Base-by-base conservation (phyloP, 2,888 invertebrate species). In the Pristionchus maxplancki region DNA sequence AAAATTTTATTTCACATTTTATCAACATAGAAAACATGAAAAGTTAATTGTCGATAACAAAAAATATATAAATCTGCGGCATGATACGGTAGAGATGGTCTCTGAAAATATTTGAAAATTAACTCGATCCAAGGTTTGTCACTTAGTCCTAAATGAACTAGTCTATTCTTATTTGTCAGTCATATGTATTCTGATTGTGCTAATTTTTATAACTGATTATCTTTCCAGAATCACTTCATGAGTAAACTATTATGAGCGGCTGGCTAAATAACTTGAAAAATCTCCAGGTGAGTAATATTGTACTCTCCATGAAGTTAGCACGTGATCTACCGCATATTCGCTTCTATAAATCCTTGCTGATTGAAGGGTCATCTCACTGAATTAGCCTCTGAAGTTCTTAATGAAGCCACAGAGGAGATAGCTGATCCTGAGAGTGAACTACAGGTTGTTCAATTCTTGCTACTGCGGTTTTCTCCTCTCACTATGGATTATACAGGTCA, bases 361-460 rank as follows among this genome's bases (percentile, higher is more conserved):
- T 40, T 93, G n/a, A 90, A 93, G 90, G 93, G 92, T 20, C 93
- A 93, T 83, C 87, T 93, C 15, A 90, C 90, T 17, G 93, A 93
- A 81, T 88, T 93, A 34, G 93, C 93, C n/a, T 91, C 91, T n/a
- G 93, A 93, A 88, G 93, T 93, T 20, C 90, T 93, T 31, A 92
- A 90, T 88, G 93, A 93, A 62, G 93, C 93, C 0, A 90, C 90
- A 13, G 91, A 92, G 88, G 93, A 93, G 81, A 92, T 93, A 13
- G 91, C 91, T n/a, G 93, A 93, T 90, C 92, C 93, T 0, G 91
- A 92, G 84, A 90, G 91, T 5, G 93, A 93, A 88, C 89, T 93
- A 20, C 91, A 91, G 90, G 93, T 92, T 48, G 53, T 83, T 71
- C 31, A 11, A 44, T 44, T 9, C 44, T 44, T 11, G 44, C 44